Evolutionary conservation across 2,888 invertebrate genomes (phyloP), one percentile per base, ranked within the genome.

Genomic region (Epiblema foenella): DNA sequence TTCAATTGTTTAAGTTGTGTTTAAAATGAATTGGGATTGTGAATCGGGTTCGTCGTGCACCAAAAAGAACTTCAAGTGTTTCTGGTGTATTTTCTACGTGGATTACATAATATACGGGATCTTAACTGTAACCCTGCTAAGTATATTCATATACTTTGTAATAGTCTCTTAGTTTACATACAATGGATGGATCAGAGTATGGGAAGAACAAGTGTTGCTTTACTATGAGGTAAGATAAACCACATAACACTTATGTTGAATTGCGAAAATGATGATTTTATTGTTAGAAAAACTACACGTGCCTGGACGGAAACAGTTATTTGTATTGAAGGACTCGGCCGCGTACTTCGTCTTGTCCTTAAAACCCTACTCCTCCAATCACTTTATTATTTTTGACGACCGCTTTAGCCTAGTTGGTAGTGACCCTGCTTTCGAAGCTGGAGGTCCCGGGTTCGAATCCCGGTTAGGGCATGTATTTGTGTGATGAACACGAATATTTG

Each of bases 51-150:
- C 20, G 5, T 66, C 67, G 54, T 73, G 74, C 10, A 42, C 58
- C 2, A 74, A 76, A 60, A 76, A 78, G 17, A 77, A 78, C 63
- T 77, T 79, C 9, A 76, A 78, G 11, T 81, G 79, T 63, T 78
- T 81, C 0, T 84, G 85, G 80, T 84, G 79, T n/a, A 74, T 88
- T 5, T 80, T 82, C 37, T 68, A 76, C 52, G 58, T 74, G 54
- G 75, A 76, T 68, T 71, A 73, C 29, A 69, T 75, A 60, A 58
- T 76, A n/a, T 76, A 75, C 10, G 75, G 66, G 2, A 52, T 76
- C 10, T 20, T 76, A 18, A 56, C 67, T 0, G 24, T 66, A 60
- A 37, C 39, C 9, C 37, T 71, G 49, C 15, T 71, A 9, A 60
- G 37, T 17, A 37, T 71, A 39, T 71, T 71, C 18, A 56, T 71